These are phyloP conservation scores for Hestina assimilis DNA, from an alignment of 1,140 invertebrate species.

Conservation along the genomic window DNA sequence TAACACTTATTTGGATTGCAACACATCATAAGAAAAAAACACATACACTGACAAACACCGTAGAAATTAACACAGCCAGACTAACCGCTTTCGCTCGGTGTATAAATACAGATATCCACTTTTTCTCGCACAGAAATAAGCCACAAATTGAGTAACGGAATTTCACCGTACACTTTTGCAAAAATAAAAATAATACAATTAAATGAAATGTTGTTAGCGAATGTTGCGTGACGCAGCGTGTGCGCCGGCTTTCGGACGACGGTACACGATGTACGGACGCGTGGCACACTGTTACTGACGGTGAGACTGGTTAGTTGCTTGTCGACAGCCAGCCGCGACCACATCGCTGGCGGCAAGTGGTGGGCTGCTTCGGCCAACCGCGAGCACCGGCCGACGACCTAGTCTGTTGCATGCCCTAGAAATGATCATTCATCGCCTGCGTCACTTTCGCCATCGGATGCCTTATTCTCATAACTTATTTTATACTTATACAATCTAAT, in stretches of 20 bases:
- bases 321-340: slow-evolving; percentile 31
- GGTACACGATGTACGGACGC: slow-evolving; percentile 24
- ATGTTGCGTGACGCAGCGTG: slow-evolving; percentile 8
- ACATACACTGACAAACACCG: slow-evolving; percentile 55
- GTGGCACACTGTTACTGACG: slow-evolving; percentile 39
- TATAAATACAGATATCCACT: slow-evolving; percentile 46
- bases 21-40: slow-evolving; percentile 59
- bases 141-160: slow-evolving; percentile 4
- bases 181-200: background rate
- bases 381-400: slow-evolving; percentile 17
- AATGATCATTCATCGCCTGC: slow-evolving; percentile 45
- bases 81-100: slow-evolving; percentile 66
- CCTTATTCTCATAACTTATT: slow-evolving; percentile 36
- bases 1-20: slow-evolving; percentile 69
- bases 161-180: slow-evolving; percentile 4
- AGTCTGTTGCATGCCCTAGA: slow-evolving; percentile 47
- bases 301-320: slow-evolving; percentile 27
- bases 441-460: slow-evolving; percentile 53
- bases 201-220: background rate
- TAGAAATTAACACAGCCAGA: slow-evolving; percentile 40
- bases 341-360: slow-evolving; percentile 24
- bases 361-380: slow-evolving; percentile 25
- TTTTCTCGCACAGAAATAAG: slow-evolving; percentile 20
- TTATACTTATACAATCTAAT: no score
- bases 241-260: slow-evolving; percentile 10